A percentile compares a stretch with the other conserved stretches of the same genome.
Conservation (phyloP, 2,797 vertebrate species). For the Petrocephalus sullivani region DNA sequence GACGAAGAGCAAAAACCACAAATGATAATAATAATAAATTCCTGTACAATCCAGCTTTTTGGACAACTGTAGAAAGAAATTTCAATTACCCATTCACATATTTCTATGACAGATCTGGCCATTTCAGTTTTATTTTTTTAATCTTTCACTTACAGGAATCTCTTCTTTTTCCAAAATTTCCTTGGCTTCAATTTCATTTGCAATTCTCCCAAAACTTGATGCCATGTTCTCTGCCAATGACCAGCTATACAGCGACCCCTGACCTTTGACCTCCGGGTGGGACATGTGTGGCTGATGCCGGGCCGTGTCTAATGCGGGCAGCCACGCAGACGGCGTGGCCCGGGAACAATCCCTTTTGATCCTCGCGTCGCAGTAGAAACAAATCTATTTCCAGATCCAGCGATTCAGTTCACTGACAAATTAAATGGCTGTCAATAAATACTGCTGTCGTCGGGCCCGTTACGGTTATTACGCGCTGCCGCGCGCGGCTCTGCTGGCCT, state of each 20-base stretch:
- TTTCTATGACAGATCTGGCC: not conserved
- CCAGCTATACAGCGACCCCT: slow-evolving; percentile 65
- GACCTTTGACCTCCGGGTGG: slow-evolving; percentile 58
- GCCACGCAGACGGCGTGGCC: not conserved
- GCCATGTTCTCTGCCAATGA: slow-evolving; percentile 41
- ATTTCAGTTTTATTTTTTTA: not conserved
- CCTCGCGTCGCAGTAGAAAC: slow-evolving; percentile 32
- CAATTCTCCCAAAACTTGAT: not conserved
- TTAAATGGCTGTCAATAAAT: slow-evolving; percentile 4
- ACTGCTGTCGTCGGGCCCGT: not conserved
- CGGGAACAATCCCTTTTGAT: slow-evolving; percentile 10
- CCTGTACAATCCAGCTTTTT: not conserved
- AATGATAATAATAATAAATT: not conserved
- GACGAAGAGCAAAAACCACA: not conserved
- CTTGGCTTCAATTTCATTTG: not conserved
- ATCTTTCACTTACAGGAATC: not conserved
- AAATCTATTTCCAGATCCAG: slow-evolving; percentile 31
- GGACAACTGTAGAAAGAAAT: not conserved
- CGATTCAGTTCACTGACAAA: not conserved
- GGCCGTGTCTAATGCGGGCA: not conserved
- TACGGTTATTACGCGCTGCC: not conserved
- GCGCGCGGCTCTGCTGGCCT: not conserved
- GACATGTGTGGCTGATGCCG: not conserved
- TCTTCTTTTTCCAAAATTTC: not conserved
- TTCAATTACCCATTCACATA: not conserved